Evolutionary conservation across 92 coral and sea anemone genomes (phyloP).

Genomic region (Paramuricea clavata): DNA sequence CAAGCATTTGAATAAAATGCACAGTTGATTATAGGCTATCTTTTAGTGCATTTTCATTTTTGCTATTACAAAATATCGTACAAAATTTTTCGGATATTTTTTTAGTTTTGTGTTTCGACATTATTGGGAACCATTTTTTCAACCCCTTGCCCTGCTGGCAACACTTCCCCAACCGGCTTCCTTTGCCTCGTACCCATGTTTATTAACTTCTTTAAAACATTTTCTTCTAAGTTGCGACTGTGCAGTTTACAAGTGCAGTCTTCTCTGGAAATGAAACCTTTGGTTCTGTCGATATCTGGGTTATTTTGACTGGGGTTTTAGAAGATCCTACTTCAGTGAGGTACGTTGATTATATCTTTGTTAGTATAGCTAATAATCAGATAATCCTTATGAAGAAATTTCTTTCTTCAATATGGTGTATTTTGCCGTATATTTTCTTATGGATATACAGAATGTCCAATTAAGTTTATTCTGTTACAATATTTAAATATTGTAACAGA

Average conservation of each 20-base stretch:
- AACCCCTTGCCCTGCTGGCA: neutral
- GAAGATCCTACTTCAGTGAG: slow-evolving; percentile 24
- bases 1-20: neutral
- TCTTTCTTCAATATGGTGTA: neutral
- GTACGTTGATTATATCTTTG: slow-evolving; percentile 7
- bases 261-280: slow-evolving; percentile 33
- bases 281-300: slow-evolving; percentile 28
- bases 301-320: slow-evolving; percentile 39
- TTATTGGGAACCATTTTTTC: no score
- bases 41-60: no score
- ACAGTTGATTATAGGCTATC: no score
- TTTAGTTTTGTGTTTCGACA: no score
- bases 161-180: neutral
- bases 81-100: no score
- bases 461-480: no score
- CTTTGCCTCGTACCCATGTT: neutral
- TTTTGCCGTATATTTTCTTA: neutral
- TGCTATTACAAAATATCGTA: no score
- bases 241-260: slow-evolving; percentile 22
- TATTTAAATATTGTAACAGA: no score
- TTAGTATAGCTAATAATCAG: neutral
- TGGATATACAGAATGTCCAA: no score
- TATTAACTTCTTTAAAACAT: neutral
- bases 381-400: neutral
- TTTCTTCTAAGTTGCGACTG: slow-evolving; percentile 28